Base-by-base conservation (phyloP, 2,888 invertebrate species). In the Cephus sareptanus region DNA sequence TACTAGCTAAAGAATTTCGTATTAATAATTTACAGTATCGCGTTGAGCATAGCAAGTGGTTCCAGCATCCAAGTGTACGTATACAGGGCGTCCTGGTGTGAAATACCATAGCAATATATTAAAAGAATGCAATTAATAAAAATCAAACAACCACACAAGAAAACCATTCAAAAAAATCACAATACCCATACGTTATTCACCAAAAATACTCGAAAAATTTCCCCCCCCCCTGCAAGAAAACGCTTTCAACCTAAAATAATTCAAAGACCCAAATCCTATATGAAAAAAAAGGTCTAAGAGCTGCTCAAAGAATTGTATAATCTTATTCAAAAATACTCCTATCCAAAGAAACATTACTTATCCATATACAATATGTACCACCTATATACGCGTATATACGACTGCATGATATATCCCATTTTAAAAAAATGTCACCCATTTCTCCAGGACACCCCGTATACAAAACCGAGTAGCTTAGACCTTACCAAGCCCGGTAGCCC, bases 401-500 rank as follows among this genome's bases (percentile, higher is more conserved):
- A 23, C 23, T 23, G 23, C 56, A 23, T 9, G 6, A 9, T 9
- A 56, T 56, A 23, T 56, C 56, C 56, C 56, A 23, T 23, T 56
- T 15, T 0, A 23, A 40, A 56, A 23, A 56, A 56, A 56, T 56
- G 56, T 56, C 56, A 56, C 9, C 56, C 56, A 56, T 56, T 71
- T 74, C 34, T 74, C 30, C 37, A 34, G 76, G 85, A 86, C 89
- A 89, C 87, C 87, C 87, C 81, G 83, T 88, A 87, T 85, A 86
- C 79, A 78, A 81, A 79, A 81, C 85, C 76, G 83, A 83, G 83
- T 87, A 87, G 86, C 75, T 78, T 78, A 76, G 82, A 85, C 75
- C 81, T 83, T 87, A 87, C 87, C 87, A 90, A 90, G 89, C 90
- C 90, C 90, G 87, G 90, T 90, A 90, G 90, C 90, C 90, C 89